Base-by-base conservation (phyloP, 2,888 invertebrate species). In the Ephialtes manifestator region DNA sequence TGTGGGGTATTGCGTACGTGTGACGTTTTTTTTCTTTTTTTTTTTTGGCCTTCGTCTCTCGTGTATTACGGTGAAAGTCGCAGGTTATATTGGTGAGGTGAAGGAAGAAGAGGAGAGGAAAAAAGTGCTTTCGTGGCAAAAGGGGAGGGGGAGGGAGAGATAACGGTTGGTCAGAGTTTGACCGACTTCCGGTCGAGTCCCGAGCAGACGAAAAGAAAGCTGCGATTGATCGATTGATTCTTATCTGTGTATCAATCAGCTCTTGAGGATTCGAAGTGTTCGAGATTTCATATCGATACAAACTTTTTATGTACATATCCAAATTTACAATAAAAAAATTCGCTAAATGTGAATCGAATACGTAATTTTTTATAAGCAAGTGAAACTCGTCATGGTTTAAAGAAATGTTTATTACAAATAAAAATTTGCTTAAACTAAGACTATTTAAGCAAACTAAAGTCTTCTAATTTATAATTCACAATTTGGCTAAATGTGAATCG, bases 151-250 rank as follows among this genome's bases (percentile, higher is more conserved):
- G 67, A 43, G 60, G 67, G 60, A 31, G 63, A 81, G 78, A 81
- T 84, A 84, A 77, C 84, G 83, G 81, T 81, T 43, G 70, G 65
- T 63, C 80, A 67, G 84, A 76, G 80, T 84, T 84, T 78, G 84
- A 74, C 78, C 81, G 81, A 84, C 81, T 84, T 84, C 84, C 84
- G 84, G 81, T 81, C 70, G 63, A 15, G 58, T 46, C 63, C 20
- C 10, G 65, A 48, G 60, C 76, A 24, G 18, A 31, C 39, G 71
- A 81, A 72, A 78, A 71, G 78, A 86, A 68, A 84, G 77, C 80
- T 71, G 55, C 53, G 68, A 68, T 58, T 24, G 68, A 74, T 55
- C 74, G 60, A 24, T 72, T 20, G 68, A 78, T 78, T 18, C 35
- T 80, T 71, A 80, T 77, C 75, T 39, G 20, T 31, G 63, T 58